Percentiles rank a stretch among this genome's conserved stretches.
These are phyloP conservation scores for Halyomorpha halys DNA, from an alignment of 1,140 invertebrate species.

Conservation along the genomic window DNA sequence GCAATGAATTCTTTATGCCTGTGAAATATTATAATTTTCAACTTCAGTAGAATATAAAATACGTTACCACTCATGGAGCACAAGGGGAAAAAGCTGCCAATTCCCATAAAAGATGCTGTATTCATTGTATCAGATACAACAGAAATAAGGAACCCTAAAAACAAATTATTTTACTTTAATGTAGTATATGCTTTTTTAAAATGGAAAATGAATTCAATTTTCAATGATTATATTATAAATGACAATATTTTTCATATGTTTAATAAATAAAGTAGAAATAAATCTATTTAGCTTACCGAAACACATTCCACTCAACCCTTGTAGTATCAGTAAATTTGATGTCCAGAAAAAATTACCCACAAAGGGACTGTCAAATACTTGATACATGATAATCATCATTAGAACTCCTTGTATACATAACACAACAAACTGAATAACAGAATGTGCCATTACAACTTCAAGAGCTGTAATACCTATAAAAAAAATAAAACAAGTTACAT, in stretches of 20 bases:
- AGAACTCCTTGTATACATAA: slow-evolving; percentile 71
- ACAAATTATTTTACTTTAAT: slow-evolving; percentile 8
- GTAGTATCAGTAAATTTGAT: slow-evolving; percentile 41
- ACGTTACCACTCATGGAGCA: slow-evolving; percentile 40
- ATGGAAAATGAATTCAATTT: neutral
- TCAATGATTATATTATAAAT: neutral
- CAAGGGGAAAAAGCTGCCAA: slow-evolving; percentile 46
- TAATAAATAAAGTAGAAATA: neutral
- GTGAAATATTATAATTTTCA: no score
- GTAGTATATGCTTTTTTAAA: neutral
- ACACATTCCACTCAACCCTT: slow-evolving; percentile 46
- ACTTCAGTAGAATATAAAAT: neutral
- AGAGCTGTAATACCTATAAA: slow-evolving; percentile 62
- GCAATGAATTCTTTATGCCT: no score
- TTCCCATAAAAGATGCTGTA: slow-evolving; percentile 44
- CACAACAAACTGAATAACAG: slow-evolving; percentile 75
- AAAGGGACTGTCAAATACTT: slow-evolving; percentile 41
- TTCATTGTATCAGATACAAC: slow-evolving; percentile 43
- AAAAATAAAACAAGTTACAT: no score
- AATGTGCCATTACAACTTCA: slow-evolving; percentile 71
- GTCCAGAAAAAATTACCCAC: slow-evolving; percentile 41
- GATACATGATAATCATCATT: slow-evolving; percentile 57
- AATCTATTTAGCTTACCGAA: slow-evolving; percentile 36
- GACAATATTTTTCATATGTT: neutral
- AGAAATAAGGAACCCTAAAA: slow-evolving; percentile 42